Evolutionary conservation across 2,797 vertebrate genomes (phyloP).

Genomic region (Jordanella pulchra): DNA sequence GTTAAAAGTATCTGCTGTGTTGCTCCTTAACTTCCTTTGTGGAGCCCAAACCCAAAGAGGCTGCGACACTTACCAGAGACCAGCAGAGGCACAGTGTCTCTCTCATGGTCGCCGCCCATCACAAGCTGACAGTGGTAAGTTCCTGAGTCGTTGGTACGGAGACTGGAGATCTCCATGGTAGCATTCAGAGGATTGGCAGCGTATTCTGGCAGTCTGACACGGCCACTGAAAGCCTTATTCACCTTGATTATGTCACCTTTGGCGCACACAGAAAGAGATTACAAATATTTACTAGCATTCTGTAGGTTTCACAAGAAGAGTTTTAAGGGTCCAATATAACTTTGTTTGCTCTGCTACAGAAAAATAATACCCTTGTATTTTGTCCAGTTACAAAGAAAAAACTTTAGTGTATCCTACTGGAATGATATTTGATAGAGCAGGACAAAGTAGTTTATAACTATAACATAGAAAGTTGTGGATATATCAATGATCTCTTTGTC

Average conservation of each 20-base stretch:
- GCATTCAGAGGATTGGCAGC: constrained; percentile 82
- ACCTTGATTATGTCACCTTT: constrained; percentile 89
- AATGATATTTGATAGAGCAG: neutral
- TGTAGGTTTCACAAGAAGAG: constrained; percentile 21
- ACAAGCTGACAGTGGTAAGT: constrained; percentile 91
- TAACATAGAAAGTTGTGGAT: neutral
- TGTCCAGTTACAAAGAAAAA: neutral
- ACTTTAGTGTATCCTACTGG: neutral
- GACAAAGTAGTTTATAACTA: neutral
- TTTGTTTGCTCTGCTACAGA: neutral
- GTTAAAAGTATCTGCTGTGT: neutral
- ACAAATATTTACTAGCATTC: constrained; percentile 26
- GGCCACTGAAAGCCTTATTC: constrained; percentile 86
- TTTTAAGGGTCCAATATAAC: neutral
- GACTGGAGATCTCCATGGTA: constrained; percentile 83
- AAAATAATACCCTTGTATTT: neutral
- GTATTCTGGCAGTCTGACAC: constrained; percentile 85
- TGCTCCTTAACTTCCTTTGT: neutral
- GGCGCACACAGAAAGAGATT: constrained; percentile 67
- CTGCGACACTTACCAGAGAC: constrained; percentile 86
- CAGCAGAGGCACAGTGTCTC: constrained; percentile 88
- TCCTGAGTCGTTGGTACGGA: constrained; percentile 89
- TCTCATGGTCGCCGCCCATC: constrained; percentile 87
- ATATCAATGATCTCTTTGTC: neutral
- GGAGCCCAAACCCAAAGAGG: neutral